These are phyloP conservation scores for Pachydiplax longipennis DNA, from an alignment of 2,888 invertebrate species.

Conservation along the genomic window DNA sequence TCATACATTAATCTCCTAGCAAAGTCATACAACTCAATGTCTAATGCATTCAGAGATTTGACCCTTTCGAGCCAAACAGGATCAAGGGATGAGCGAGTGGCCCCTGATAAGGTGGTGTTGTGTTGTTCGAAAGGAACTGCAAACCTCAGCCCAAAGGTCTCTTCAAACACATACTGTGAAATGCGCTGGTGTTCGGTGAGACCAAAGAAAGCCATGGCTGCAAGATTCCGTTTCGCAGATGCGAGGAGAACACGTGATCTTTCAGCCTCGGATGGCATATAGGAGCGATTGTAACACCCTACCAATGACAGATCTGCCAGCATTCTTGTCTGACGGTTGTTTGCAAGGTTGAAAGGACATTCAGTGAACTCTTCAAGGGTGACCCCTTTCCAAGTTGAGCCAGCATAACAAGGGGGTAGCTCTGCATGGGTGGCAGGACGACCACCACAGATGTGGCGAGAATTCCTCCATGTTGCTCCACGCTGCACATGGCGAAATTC, in stretches of 20 bases:
- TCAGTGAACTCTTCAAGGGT: constrained; percentile 88
- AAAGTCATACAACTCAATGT: constrained; percentile 91
- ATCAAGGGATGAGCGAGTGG: constrained; percentile 79
- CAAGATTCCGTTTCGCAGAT: constrained; percentile 94
- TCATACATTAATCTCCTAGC: constrained; percentile 82
- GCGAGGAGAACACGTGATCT: constrained; percentile 87
- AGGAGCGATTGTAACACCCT: constrained; percentile 91
- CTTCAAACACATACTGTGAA: constrained; percentile 93
- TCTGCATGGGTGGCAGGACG: constrained; percentile 80
- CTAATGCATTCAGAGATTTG: constrained; percentile 82
- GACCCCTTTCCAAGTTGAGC: constrained; percentile 88
- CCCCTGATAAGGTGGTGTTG: constrained; percentile 87
- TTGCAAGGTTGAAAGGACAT: constrained; percentile 93
- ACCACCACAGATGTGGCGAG: constrained; percentile 69
- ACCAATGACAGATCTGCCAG: constrained; percentile 93
- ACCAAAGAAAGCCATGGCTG: constrained; percentile 96
- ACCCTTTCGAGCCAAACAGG: constrained; percentile 78
- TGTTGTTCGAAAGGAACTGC: constrained; percentile 91
- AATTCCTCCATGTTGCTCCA: constrained; percentile 94
- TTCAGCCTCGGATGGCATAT: constrained; percentile 72
- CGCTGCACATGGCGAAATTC: constrained; percentile 97
- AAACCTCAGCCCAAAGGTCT: constrained; percentile 90
- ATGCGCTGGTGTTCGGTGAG: constrained; percentile 94
- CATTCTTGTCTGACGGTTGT: constrained; percentile 98
- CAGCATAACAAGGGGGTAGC: constrained; percentile 80